Evolutionary conservation across 2,797 vertebrate genomes (phyloP).

Genomic region (Sebastes goodei): DNA sequence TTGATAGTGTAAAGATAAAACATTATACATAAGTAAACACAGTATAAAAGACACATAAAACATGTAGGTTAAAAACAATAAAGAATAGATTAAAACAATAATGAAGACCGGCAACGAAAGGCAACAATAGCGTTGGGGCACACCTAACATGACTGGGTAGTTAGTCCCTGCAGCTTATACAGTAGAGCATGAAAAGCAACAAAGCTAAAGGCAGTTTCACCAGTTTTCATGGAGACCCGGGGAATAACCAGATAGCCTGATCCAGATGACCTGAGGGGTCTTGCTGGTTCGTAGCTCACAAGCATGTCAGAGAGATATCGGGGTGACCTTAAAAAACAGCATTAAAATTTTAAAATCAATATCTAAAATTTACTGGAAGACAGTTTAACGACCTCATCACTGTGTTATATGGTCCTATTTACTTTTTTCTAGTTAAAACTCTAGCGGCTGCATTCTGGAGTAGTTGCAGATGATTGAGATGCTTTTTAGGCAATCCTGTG

Average conservation of each 20-base stretch:
- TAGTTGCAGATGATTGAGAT: not conserved
- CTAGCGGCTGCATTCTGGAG: not conserved
- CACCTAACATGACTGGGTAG: not conserved
- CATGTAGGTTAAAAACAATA: no score
- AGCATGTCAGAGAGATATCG: not conserved
- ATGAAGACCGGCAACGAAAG: no score
- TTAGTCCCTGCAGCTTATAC: not conserved
- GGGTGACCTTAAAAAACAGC: not conserved
- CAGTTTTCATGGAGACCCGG: not conserved
- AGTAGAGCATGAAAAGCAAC: not conserved
- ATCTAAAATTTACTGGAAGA: not conserved
- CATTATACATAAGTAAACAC: no score
- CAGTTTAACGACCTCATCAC: not conserved
- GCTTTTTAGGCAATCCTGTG: not conserved
- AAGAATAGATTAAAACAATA: no score
- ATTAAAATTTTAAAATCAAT: not conserved
- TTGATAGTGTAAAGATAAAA: no score
- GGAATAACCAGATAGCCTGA: not conserved
- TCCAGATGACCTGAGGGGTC: not conserved
- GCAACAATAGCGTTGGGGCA: not conserved
- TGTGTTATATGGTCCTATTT: not conserved
- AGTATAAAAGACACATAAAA: no score
- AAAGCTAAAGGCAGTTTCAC: not conserved
- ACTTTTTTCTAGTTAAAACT: not conserved
- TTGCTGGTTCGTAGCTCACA: not conserved